Evolutionary conservation across 2,113 vertebrate species (phyloP), one percentile per base, ranked within the genome.

Genomic region (Synchiropus splendidus): DNA sequence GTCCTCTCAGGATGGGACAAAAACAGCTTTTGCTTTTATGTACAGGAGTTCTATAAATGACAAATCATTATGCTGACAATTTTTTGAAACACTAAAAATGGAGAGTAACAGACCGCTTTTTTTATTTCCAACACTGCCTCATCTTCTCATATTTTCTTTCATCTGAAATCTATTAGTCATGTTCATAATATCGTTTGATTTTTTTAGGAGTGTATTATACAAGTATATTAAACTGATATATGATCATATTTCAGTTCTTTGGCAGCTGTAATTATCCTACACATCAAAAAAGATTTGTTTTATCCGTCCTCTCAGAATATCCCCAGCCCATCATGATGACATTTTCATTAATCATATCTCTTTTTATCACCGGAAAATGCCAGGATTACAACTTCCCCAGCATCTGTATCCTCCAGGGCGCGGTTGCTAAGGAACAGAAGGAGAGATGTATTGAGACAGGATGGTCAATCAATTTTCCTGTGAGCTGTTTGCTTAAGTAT

Each of bases 401-500:
- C 67, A 69, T 82, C 74, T 61, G 60, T 69, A 74, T 72, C 70
- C 74, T 78, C 74, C 57, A 60, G 69, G 64, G 72, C 72, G 36
- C 63, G 71, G 85, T 87, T 87, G 84, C 84, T 86, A 82, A 83
- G 84, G 74, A 85, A 86, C 85, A 83, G 80, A 84, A 72, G 64
- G 71, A 81, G 78, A 84, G 82, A 84, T 83, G 82, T 80, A 84
- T 81, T 81, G 75, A 82, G 77, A 81, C 68, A 66, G 74, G 81
- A 82, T 72, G 76, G 83, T 79, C 74, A 78, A 86, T 87, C 84
- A 83, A 86, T 86, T 83, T 66, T 74, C 49, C 56, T 64, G 62
- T 59, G 54, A 65, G 43, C 49, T 65, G 48, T 42, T 36, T 30
- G 31, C 55, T 31, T 33, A 42, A 15, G 33, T 58, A 46, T 58